phyloP scores from a whole-genome alignment of 2,797 vertebrate species.

The Morelia viridis region DNA sequence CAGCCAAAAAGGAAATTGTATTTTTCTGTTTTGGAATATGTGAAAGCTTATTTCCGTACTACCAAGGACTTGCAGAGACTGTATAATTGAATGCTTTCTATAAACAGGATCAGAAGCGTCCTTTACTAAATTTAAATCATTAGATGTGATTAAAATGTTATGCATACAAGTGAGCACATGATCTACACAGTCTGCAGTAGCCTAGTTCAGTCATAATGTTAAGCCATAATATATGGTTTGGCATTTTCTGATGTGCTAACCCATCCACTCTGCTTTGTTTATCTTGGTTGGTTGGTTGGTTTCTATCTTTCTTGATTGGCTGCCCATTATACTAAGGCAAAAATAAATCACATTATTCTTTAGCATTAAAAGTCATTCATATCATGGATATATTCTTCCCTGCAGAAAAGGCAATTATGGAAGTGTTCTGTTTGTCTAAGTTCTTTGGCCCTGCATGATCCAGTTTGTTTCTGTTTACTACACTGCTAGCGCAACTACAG shows the following conservation, averaged over 20 bases:
- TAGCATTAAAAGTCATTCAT: background rate
- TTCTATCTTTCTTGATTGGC: background rate
- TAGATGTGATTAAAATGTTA: background rate
- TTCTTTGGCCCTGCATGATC: background rate
- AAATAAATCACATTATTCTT: background rate
- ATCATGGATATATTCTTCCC: background rate
- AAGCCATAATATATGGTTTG: background rate
- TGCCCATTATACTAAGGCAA: background rate
- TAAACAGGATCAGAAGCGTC: background rate
- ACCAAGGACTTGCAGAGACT: background rate
- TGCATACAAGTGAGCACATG: background rate
- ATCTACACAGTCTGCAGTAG: background rate
- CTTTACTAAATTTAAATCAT: background rate
- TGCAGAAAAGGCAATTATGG: background rate
- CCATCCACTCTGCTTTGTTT: background rate
- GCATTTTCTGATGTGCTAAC: background rate
- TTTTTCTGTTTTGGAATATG: background rate
- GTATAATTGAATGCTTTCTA: background rate
- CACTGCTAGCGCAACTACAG: background rate
- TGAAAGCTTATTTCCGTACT: background rate
- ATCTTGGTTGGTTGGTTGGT: background rate
- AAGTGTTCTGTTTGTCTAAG: background rate
- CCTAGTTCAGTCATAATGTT: background rate
- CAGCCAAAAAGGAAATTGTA: background rate
- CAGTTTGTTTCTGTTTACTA: background rate